Base-by-base conservation (phyloP, 2,888 invertebrate genomes). In the Pterostichus niger region DNA sequence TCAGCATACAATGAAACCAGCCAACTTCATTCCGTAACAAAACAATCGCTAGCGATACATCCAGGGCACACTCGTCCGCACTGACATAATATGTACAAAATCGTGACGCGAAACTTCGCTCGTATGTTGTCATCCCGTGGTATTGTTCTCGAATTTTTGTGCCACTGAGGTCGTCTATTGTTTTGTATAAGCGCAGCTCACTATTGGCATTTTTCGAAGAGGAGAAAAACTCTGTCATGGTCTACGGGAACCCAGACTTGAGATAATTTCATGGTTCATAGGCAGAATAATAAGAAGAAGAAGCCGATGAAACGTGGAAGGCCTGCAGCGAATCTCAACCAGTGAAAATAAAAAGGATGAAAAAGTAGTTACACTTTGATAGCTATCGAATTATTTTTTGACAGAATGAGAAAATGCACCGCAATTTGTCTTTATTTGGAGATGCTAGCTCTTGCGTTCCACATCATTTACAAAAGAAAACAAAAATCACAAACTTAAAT, bases 261-360 rank as follows among this genome's bases (percentile, higher is more conserved):
- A 59, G 61, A 82, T 82, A 82, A 82, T 82, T 82, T 82, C 82
- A 82, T 82, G 82, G 82, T 82, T 82, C 75, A 82, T 82, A 82
- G 82, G 76, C 82, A 76, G 82, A 76, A 82, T 82, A 82, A 82
- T 76, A 82, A 75, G 56, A 82, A 82, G 71, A 68, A 54, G 77
- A 31, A 54, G 59, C 61, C 68, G 80, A 80, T 80, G 80, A 80
- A 61, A 80, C 80, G 80, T 80, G 71, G 68, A 78, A 40, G 59
- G 13, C 46, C 52, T 77, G n/a, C 35, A 13, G 40, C 35, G 24
- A 46, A 24, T 13, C 10, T 24, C 24, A 75, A 68, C 54, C 73
- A 31, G 15, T 71, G 15, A 56, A 81, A 81, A 71, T 15, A 79
- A 79, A 40, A 79, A 64, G 17, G 40, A 64, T 61, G 61, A 52